Evolutionary conservation across 2,888 invertebrate species (phyloP), one percentile per base, ranked within the genome.

Genomic region (Acanthoscelides obtectus): DNA sequence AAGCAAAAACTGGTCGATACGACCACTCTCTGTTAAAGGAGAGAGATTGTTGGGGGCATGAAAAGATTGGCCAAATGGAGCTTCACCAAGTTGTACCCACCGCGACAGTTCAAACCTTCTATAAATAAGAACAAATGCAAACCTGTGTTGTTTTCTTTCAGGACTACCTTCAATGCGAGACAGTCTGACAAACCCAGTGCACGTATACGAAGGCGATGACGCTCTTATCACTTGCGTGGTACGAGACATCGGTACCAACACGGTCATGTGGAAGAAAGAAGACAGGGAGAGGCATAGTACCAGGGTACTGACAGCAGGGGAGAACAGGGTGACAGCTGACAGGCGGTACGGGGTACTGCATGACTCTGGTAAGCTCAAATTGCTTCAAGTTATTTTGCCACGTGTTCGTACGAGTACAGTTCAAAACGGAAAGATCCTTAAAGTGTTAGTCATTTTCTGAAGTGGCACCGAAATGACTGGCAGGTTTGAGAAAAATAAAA

Each of bases 201-300:
- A 88, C 78, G 89, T 90, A 63, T 87, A 88, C 78, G 90, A 90
- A 80, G 94, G 93, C 17, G 93, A 93, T 79, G 94, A 94, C 82
- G 94, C 94, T 1, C 86, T 94, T 65, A 88, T 95, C 69, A 94
- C 94, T 17, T 95, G 95, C 83, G 93, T 94, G 71, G 93, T 94
- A 27, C 86, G 90, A 27, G 90, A 92, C 27, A 89, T 90, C 1
- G 91, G 90, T 64, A 90, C 91, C 22, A 89, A 91, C 80, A 93
- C 93, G 0, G 92, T 95, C 70, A 87, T 93, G 81, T 94, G 94
- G 94, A 90, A 91, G 82, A 89, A 91, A 79, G 91, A 91, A 71
- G 88, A 89, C 74, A 88, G 90, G 64, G 90, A 91, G 79, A 80
- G 86, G 72, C 86, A 86, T 77, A 86, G 87, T 75, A 84, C 83